These are phyloP conservation scores for Drosophila algonquin DNA, from an alignment of 2,888 invertebrate genomes.

Conservation along the genomic window DNA sequence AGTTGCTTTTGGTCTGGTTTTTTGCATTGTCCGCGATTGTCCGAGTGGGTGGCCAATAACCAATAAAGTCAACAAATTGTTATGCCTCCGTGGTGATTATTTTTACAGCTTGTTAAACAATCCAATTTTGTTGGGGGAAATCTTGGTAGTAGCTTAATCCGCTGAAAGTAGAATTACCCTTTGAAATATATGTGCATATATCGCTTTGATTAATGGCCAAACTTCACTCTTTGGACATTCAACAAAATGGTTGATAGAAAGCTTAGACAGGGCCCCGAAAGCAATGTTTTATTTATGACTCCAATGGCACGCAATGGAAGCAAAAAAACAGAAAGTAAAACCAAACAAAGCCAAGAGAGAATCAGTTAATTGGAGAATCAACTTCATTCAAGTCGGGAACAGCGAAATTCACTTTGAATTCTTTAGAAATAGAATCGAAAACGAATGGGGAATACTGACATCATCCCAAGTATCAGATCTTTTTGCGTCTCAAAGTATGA, in stretches of 20 bases:
- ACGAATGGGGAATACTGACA: conserved; percentile 54
- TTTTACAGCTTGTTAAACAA: conserved; percentile 61
- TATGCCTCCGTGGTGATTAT: conserved; percentile 46
- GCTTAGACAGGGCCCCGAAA: conserved; percentile 7
- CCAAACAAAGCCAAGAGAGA: conserved; percentile 18
- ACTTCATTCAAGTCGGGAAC: background rate
- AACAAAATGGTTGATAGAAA: conserved; percentile 38
- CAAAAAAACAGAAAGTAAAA: background rate
- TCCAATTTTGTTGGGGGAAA: conserved; percentile 5
- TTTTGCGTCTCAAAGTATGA: conserved; percentile 32
- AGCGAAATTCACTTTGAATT: background rate
- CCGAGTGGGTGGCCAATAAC: conserved; percentile 45
- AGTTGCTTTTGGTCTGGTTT: conserved; percentile 18
- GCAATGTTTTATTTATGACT: conserved; percentile 44
- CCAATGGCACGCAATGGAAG: conserved; percentile 43
- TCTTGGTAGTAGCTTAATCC: background rate
- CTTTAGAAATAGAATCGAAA: background rate
- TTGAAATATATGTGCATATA: background rate
- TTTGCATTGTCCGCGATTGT: conserved; percentile 20
- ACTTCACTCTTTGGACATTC: conserved; percentile 11
- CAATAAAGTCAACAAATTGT: conserved; percentile 50
- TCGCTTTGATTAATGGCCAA: conserved; percentile 35
- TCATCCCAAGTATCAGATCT: conserved; percentile 61
- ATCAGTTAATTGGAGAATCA: background rate
- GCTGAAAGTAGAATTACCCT: conserved; percentile 25